Evolutionary conservation across 2,888 invertebrate genomes (phyloP).

Genomic region (Tetrapedia diversipes): DNA sequence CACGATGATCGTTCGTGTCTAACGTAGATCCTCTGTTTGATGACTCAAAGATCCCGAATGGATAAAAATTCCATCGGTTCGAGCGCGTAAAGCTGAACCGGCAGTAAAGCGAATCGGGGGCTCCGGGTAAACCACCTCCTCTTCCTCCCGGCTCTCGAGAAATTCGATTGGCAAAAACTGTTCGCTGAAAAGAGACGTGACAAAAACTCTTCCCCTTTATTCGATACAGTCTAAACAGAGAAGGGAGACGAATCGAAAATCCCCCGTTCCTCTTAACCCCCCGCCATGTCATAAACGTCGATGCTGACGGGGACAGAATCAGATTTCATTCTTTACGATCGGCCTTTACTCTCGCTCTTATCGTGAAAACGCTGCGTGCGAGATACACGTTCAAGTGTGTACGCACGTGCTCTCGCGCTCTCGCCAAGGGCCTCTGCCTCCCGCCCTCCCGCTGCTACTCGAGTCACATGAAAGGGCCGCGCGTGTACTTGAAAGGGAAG

Average conservation of each 20-base stretch:
- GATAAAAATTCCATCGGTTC: conserved; percentile 21
- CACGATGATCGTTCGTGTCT: conserved; percentile 48
- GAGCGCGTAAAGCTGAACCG: conserved; percentile 29
- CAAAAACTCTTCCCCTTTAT: background rate
- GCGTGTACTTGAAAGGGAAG: conserved; percentile 61
- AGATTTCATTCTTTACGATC: conserved; percentile 62
- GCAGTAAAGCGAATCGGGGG: conserved; percentile 24
- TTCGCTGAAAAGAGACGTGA: background rate
- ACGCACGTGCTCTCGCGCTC: conserved; percentile 58
- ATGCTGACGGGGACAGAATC: conserved; percentile 48
- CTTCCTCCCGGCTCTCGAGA: background rate
- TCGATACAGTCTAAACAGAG: background rate
- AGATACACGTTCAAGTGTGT: conserved; percentile 53
- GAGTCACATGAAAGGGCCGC: conserved; percentile 52
- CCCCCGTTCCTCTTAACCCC: conserved; percentile 4
- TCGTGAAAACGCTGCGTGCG: conserved; percentile 56
- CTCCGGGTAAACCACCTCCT: background rate
- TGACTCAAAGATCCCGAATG: conserved; percentile 19
- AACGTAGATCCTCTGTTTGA: conserved; percentile 27
- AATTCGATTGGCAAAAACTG: conserved; percentile 13
- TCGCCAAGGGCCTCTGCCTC: conserved; percentile 42
- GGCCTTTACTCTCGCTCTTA: conserved; percentile 53
- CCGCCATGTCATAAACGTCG: conserved; percentile 47
- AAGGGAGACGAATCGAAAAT: conserved; percentile 30
- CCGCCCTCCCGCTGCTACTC: no score